phyloP scores from a whole-genome alignment of 2,888 invertebrate species.

The Brachyopa scutellaris region DNA sequence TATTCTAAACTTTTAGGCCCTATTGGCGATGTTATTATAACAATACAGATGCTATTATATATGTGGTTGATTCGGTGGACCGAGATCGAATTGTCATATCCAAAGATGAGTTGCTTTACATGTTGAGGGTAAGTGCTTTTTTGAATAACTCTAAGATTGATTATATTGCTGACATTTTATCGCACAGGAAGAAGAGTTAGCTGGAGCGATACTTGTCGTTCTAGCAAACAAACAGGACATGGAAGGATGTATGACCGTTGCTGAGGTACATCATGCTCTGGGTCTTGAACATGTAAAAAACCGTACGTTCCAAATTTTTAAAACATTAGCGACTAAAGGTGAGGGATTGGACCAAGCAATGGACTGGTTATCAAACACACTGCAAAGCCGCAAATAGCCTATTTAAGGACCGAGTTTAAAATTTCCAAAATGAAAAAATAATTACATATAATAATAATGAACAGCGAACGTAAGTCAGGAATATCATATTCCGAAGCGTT shows the following conservation, averaged over 20 bases:
- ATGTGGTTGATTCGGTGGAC: conserved; percentile 99
- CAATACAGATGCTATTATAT: conserved; percentile 99
- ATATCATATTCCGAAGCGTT: conserved; percentile 38
- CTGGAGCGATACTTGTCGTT: conserved; percentile 97
- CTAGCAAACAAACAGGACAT: conserved; percentile 99
- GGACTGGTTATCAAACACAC: conserved; percentile 98
- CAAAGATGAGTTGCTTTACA: conserved; percentile 98
- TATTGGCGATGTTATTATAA: conserved; percentile 99
- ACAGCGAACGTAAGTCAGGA: conserved; percentile 26
- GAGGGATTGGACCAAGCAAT: conserved; percentile 99
- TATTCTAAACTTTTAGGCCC: too few relatives aligned
- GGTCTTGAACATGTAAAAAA: conserved; percentile 97
- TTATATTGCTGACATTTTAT: neutral
- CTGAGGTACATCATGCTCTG: conserved; percentile 97
- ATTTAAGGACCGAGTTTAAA: conserved; percentile 52
- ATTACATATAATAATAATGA: conserved; percentile 22
- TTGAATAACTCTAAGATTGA: too few relatives aligned
- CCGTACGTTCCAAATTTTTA: conserved; percentile 97
- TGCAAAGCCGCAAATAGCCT: conserved; percentile 92
- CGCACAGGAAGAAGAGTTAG: conserved; percentile 97
- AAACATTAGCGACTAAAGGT: conserved; percentile 98
- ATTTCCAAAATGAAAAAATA: conserved; percentile 23
- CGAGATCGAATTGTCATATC: conserved; percentile 99
- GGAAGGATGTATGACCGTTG: conserved; percentile 97
- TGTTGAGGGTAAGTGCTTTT: conserved; percentile 95